Percentiles rank a stretch among this genome's conserved stretches.
Conservation (phyloP, 2,888 invertebrate species). For the Coenonympha glycerion region DNA sequence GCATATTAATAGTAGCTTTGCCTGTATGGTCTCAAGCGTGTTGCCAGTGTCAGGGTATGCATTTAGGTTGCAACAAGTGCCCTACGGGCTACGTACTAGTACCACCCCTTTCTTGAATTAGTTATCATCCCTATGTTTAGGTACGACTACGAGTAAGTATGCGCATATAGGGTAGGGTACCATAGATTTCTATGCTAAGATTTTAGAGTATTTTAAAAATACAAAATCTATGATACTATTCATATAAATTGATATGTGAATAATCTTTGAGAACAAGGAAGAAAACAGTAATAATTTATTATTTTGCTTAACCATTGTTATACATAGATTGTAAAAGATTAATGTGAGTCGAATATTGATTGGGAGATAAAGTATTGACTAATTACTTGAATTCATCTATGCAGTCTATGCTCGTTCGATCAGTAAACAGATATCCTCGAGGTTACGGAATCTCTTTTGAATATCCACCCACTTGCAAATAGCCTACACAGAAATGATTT, state of each 20-base stretch:
- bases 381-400: neutral
- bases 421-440: neutral
- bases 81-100: no score
- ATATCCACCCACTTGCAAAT: constrained; percentile 9
- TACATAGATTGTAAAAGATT: neutral
- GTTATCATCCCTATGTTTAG: neutral
- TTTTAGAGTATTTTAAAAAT: no score
- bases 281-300: no score
- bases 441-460: constrained; percentile 10
- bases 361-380: neutral
- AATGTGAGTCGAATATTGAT: neutral
- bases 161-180: no score
- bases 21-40: neutral
- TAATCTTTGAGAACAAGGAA: no score
- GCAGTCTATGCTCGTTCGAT: neutral
- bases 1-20: constrained; percentile 3
- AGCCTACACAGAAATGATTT: neutral
- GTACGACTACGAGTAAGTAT: neutral
- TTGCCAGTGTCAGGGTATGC: neutral
- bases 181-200: no score
- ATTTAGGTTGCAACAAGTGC: neutral
- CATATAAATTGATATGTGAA: no score
- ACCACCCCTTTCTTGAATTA: neutral
- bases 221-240: no score
- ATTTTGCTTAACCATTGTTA: no score